phyloP scores from a whole-genome alignment of 1,140 invertebrate species.

The Schlechtendalia chinensis region DNA sequence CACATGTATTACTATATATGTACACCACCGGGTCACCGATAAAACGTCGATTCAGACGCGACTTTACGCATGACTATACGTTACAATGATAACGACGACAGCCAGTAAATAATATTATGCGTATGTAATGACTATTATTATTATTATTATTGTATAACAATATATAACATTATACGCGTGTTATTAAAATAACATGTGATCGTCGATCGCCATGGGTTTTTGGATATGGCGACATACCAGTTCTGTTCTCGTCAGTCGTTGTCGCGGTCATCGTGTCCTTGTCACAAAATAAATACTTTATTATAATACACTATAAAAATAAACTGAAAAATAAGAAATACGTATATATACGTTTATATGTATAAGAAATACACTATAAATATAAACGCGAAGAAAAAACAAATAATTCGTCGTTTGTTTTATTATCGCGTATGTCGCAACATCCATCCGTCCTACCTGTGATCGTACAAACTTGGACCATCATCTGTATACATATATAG shows the following conservation, averaged over 20 bases:
- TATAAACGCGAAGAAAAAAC: slow-evolving; percentile 3
- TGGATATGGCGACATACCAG: neutral
- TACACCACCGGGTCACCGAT: neutral
- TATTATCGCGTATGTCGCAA: neutral
- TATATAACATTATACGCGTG: neutral
- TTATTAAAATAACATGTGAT: neutral
- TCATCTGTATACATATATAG: neutral
- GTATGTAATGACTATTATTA: neutral
- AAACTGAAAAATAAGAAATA: too few relatives aligned
- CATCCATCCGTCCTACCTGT: slow-evolving; percentile 18
- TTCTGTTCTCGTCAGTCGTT: neutral
- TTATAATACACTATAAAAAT: neutral
- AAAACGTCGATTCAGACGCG: neutral
- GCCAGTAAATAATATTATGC: neutral
- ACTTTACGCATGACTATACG: neutral
- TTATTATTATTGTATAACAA: neutral
- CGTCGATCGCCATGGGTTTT: neutral
- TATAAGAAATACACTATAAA: neutral
- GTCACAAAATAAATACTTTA: neutral
- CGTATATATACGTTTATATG: too few relatives aligned
- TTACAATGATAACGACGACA: neutral
- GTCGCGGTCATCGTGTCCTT: neutral
- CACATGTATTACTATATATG: neutral
- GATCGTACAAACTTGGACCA: neutral
- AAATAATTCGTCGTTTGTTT: slow-evolving; percentile 25